Evolutionary conservation across 1,140 invertebrate genomes (phyloP).

Genomic region (Homalodisca vitripennis): DNA sequence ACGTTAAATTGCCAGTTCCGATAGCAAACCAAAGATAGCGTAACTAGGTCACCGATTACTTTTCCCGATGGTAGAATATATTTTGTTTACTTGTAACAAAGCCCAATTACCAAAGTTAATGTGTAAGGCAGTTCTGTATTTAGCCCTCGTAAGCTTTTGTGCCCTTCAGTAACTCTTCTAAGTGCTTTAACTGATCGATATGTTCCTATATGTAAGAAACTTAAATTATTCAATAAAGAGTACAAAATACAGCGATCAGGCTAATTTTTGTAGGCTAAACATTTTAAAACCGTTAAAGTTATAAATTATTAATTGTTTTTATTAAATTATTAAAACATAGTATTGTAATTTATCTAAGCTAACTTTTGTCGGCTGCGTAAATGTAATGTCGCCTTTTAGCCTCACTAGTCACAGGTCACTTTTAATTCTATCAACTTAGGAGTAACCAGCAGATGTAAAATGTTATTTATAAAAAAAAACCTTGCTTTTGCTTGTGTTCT

Average conservation of each 20-base stretch:
- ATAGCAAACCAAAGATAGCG: constrained; percentile 8
- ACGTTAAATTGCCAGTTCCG: not conserved
- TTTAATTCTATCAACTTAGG: not conserved
- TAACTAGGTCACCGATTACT: not conserved
- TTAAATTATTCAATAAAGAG: constrained; percentile 10
- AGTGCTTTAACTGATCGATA: constrained; percentile 12
- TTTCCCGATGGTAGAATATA: not conserved
- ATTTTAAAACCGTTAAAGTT: not conserved
- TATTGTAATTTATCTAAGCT: constrained; percentile 14
- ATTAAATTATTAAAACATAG: constrained; percentile 10
- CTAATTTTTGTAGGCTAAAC: constrained; percentile 2
- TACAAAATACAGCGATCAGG: constrained; percentile 15
- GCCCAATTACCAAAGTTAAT: constrained; percentile 15
- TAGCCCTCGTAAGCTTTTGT: constrained; percentile 9
- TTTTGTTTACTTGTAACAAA: constrained; percentile 10
- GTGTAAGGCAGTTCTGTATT: constrained; percentile 9
- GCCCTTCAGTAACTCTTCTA: not conserved
- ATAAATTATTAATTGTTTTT: constrained; percentile 15
- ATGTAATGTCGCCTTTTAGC: not conserved
- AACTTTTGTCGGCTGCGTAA: not conserved
- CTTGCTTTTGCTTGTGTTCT: constrained; percentile 19
- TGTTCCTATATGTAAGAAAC: constrained; percentile 8
- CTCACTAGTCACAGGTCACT: constrained; percentile 12
- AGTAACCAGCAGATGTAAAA: constrained; percentile 6
- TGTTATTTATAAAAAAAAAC: constrained; percentile 19